These are phyloP conservation scores for Tholera decimalis DNA, from an alignment of 2,888 invertebrate species.

Conservation along the genomic window DNA sequence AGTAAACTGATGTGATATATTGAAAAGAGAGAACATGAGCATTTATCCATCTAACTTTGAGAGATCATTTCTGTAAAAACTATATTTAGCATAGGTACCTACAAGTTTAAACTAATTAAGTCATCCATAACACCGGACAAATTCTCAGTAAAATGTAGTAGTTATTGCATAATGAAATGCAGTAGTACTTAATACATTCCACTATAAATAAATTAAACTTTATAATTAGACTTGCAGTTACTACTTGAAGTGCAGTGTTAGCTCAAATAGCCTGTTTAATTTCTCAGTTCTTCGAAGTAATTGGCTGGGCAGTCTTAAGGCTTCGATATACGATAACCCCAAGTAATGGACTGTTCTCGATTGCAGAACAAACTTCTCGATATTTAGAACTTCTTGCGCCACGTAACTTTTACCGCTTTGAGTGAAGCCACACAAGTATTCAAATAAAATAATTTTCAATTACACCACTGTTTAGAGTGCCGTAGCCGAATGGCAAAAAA, in stretches of 20 bases:
- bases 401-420: conserved; percentile 34
- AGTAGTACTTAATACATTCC: background rate
- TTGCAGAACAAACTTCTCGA: conserved; percentile 20
- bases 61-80: too few relatives aligned
- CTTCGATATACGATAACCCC: conserved; percentile 34
- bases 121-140: background rate
- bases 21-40: too few relatives aligned
- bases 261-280: conserved; percentile 20
- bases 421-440: conserved; percentile 20
- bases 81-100: too few relatives aligned
- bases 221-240: conserved; percentile 7
- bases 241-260: conserved; percentile 10
- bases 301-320: conserved; percentile 33
- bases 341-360: conserved; percentile 22
- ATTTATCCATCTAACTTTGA: too few relatives aligned
- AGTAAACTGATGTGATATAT: too few relatives aligned
- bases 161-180: background rate
- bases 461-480: too few relatives aligned
- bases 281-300: conserved; percentile 35
- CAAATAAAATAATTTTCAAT: conserved; percentile 21
- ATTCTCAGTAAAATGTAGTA: background rate
- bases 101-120: background rate
- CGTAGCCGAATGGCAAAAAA: too few relatives aligned
- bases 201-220: conserved; percentile 2
- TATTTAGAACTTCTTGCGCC: conserved; percentile 5